A percentile compares a stretch with the other conserved stretches of the same genome.
Evolutionary conservation across 1,140 invertebrate genomes (phyloP).

Genomic region (Eriosoma lanigerum): DNA sequence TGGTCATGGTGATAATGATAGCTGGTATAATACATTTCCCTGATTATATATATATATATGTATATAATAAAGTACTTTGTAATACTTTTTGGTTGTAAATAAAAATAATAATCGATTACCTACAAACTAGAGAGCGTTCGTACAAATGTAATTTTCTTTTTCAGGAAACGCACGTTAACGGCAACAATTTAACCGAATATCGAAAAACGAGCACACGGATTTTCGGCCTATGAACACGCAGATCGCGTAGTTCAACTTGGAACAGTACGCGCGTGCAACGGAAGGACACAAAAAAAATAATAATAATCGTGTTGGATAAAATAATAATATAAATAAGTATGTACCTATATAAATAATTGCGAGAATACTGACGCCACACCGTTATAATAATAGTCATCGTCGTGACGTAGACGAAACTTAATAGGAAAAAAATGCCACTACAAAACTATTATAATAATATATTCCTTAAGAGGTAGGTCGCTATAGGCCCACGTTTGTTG

Average conservation of each 20-base stretch:
- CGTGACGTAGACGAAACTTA: background rate
- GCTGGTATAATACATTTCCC: too few species aligned
- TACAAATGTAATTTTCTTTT: too few species aligned
- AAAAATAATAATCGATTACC: too few species aligned
- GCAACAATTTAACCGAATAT: background rate
- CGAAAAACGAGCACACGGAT: slow-evolving; percentile 11
- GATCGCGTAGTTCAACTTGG: too few species aligned
- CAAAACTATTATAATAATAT: background rate
- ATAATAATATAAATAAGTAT: background rate
- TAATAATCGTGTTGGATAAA: background rate
- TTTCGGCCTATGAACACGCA: background rate
- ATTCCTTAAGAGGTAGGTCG: too few species aligned
- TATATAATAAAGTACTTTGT: too few species aligned
- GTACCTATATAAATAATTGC: background rate
- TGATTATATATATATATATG: too few species aligned
- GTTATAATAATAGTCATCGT: background rate
- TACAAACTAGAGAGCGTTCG: too few species aligned
- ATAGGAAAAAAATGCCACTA: background rate
- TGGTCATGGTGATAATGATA: too few species aligned
- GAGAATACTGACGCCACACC: background rate
- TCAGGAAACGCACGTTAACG: too few species aligned
- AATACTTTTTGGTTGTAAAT: too few species aligned
- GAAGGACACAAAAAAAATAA: background rate
- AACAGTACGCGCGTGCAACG: background rate
- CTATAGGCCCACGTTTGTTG: too few species aligned